Conservation (phyloP, 2,888 invertebrate genomes). For the Cremastinae sp. region DNA sequence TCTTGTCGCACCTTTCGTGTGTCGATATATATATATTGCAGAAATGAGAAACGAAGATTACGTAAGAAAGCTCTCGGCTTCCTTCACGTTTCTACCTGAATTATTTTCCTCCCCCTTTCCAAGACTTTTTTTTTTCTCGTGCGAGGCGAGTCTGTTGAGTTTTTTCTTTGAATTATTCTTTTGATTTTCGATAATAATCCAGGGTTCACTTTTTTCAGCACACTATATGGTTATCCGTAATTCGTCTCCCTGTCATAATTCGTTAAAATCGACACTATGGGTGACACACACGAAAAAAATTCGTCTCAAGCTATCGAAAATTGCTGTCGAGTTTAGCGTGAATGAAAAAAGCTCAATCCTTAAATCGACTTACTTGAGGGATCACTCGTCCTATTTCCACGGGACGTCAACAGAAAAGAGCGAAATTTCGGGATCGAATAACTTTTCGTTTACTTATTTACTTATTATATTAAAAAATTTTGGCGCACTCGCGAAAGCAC, state of each 20-base stretch:
- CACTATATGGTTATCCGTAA: neutral
- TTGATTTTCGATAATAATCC: neutral
- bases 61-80: conserved; percentile 46
- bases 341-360: conserved; percentile 13
- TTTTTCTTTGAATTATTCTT: too few relatives aligned
- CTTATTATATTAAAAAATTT: neutral
- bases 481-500: conserved; percentile 53
- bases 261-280: too few relatives aligned
- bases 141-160: conserved; percentile 38
- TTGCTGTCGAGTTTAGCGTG: neutral
- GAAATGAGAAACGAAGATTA: conserved; percentile 21
- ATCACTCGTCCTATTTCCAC: conserved; percentile 53
- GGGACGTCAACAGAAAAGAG: conserved; percentile 32
- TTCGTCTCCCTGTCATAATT: too few relatives aligned
- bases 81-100: conserved; percentile 12
- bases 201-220: too few relatives aligned
- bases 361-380: conserved; percentile 56
- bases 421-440: conserved; percentile 31
- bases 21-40: neutral
- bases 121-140: conserved; percentile 16
- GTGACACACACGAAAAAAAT: conserved; percentile 1
- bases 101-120: neutral
- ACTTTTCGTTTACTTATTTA: conserved; percentile 2
- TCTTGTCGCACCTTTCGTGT: neutral
- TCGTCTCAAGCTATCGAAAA: conserved; percentile 25